Conservation (phyloP, 2,888 invertebrate genomes). For the Nebria salina region DNA sequence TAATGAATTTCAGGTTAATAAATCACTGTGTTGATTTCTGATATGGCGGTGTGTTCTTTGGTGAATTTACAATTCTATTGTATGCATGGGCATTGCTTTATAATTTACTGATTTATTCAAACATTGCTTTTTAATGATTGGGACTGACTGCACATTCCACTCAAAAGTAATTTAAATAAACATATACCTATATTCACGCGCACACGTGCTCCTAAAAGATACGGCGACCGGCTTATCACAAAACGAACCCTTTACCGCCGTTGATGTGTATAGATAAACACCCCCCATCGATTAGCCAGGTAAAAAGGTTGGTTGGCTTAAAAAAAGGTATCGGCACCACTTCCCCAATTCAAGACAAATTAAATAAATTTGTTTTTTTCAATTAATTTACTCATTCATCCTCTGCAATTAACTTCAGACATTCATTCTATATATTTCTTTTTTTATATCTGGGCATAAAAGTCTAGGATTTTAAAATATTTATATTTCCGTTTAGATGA, state of each 20-base stretch:
- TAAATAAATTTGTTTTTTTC: neutral
- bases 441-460: no score
- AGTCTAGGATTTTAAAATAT: neutral
- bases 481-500: no score
- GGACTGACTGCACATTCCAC: conserved; percentile 15
- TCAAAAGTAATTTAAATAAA: conserved; percentile 13
- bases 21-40: conserved; percentile 10
- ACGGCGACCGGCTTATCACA: conserved; percentile 7
- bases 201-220: neutral
- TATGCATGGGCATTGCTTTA: neutral
- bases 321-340: neutral
- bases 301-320: neutral
- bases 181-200: neutral
- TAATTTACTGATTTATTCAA: conserved; percentile 19
- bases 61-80: conserved; percentile 18
- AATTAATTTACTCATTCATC: neutral
- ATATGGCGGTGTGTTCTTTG: conserved; percentile 12
- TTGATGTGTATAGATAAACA: conserved; percentile 14
- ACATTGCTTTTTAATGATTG: conserved; percentile 14
- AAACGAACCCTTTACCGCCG: conserved; percentile 8
- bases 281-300: conserved; percentile 19
- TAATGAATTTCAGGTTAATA: neutral
- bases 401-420: neutral
- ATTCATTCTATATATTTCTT: neutral
- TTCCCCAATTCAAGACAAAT: neutral